Evolutionary conservation across 2,888 invertebrate genomes (phyloP).

Genomic region (Geophilus truncorum): DNA sequence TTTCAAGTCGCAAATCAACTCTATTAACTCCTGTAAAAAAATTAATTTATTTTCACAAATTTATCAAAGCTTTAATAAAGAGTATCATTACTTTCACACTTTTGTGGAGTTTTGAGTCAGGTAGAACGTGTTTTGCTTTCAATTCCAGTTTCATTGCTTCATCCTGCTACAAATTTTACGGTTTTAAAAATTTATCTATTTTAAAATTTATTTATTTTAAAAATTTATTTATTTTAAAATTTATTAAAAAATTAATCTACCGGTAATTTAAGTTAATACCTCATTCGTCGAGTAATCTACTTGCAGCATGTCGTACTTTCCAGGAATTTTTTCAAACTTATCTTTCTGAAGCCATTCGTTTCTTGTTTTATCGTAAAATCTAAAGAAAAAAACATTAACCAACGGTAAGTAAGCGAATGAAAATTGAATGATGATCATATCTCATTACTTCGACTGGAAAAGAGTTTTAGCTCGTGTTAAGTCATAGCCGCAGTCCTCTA

Average conservation of each 20-base stretch:
- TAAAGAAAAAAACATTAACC: slow-evolving; percentile 38
- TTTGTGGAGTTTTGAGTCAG: slow-evolving; percentile 48
- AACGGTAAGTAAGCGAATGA: too few species aligned
- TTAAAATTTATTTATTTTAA: too few species aligned
- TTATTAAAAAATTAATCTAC: not conserved
- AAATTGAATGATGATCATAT: too few species aligned
- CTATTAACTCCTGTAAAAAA: slow-evolving; percentile 46
- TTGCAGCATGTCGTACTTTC: slow-evolving; percentile 52
- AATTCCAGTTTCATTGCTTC: not conserved
- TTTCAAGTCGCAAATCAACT: slow-evolving; percentile 52
- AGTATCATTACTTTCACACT: slow-evolving; percentile 38
- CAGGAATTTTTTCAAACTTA: slow-evolving; percentile 49
- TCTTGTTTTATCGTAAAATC: slow-evolving; percentile 52
- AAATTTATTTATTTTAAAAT: not conserved
- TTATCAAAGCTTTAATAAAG: not conserved
- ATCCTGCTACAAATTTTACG: too few species aligned
- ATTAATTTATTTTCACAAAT: not conserved
- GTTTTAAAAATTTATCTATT: too few species aligned
- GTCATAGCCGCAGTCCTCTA: slow-evolving; percentile 47
- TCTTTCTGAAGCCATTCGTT: slow-evolving; percentile 50
- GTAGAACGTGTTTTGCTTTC: slow-evolving; percentile 39
- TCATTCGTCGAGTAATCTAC: slow-evolving; percentile 48
- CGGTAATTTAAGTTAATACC: not conserved
- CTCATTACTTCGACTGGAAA: slow-evolving; percentile 53
- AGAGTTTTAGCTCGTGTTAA: slow-evolving; percentile 49